phyloP scores from a whole-genome alignment of 2,113 vertebrate species.

The Todiramphus chloris region DNA sequence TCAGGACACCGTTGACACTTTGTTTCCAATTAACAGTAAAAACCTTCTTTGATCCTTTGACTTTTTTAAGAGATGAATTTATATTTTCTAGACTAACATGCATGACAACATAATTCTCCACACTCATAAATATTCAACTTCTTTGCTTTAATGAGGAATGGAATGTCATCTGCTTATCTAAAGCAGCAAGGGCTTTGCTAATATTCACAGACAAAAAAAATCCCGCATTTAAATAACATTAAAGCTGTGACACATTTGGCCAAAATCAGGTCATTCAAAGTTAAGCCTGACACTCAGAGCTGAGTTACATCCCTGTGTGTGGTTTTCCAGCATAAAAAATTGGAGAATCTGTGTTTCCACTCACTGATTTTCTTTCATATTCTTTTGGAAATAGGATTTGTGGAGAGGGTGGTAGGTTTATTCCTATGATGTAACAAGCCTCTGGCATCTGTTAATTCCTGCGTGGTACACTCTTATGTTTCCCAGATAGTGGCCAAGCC shows the following conservation, averaged over 20 bases:
- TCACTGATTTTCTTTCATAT: neutral
- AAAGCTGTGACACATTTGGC: neutral
- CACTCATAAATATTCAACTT: conserved; percentile 74
- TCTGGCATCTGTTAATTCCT: neutral
- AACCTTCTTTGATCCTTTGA: conserved; percentile 75
- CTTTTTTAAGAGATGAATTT: conserved; percentile 76
- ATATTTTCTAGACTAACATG: conserved; percentile 78
- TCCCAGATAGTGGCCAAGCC: neutral
- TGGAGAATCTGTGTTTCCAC: neutral
- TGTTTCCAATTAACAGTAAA: conserved; percentile 78
- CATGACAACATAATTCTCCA: conserved; percentile 78
- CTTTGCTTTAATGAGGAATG: conserved; percentile 72
- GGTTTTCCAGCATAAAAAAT: neutral
- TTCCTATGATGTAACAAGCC: neutral
- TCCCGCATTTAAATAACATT: conserved; percentile 17
- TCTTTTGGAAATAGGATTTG: neutral
- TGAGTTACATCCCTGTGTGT: neutral
- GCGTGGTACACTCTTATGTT: neutral
- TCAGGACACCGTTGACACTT: conserved; percentile 72
- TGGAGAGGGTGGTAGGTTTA: neutral
- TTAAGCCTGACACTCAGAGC: neutral
- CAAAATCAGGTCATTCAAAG: conserved; percentile 33
- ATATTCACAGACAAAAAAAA: conserved; percentile 22
- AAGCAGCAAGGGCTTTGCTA: conserved; percentile 56
- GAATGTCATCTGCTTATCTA: conserved; percentile 76